phyloP scores from a whole-genome alignment of 2,888 invertebrate genomes.

The Apamea crenata region DNA sequence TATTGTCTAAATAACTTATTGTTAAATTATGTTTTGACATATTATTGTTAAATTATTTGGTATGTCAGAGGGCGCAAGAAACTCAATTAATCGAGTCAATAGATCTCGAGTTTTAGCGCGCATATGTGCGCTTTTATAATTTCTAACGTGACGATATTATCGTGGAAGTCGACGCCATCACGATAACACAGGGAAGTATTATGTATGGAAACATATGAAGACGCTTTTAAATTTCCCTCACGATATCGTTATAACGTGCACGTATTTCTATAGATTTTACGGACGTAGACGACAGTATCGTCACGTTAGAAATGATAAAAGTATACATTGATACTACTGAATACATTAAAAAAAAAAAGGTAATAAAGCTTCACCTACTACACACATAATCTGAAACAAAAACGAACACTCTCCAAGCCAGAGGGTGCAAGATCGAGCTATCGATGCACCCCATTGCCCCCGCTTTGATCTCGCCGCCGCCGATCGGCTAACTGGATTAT shows the following conservation, averaged over 20 bases:
- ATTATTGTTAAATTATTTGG: no score
- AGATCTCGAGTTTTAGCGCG: neutral
- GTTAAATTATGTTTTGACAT: no score
- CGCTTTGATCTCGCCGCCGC: slow-evolving; percentile 66
- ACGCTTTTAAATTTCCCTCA: neutral
- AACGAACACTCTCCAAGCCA: slow-evolving; percentile 23
- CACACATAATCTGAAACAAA: slow-evolving; percentile 36
- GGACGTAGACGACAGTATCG: neutral
- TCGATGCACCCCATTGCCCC: slow-evolving; percentile 66
- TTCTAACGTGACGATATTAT: neutral
- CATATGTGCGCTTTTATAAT: neutral
- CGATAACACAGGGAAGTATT: neutral
- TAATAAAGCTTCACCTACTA: neutral
- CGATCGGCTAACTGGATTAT: slow-evolving; percentile 72
- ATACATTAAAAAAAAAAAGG: neutral
- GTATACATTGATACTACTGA: neutral
- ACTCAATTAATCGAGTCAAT: neutral
- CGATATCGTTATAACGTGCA: neutral
- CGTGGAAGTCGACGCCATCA: neutral
- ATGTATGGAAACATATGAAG: neutral
- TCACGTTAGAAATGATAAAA: neutral
- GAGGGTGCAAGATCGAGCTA: slow-evolving; percentile 57
- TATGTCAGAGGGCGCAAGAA: neutral
- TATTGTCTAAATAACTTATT: no score
- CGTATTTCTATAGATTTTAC: neutral